Percentiles rank a stretch among this genome's conserved stretches.
Conservation (phyloP, 2,113 vertebrate genomes). For the Channa argus region DNA sequence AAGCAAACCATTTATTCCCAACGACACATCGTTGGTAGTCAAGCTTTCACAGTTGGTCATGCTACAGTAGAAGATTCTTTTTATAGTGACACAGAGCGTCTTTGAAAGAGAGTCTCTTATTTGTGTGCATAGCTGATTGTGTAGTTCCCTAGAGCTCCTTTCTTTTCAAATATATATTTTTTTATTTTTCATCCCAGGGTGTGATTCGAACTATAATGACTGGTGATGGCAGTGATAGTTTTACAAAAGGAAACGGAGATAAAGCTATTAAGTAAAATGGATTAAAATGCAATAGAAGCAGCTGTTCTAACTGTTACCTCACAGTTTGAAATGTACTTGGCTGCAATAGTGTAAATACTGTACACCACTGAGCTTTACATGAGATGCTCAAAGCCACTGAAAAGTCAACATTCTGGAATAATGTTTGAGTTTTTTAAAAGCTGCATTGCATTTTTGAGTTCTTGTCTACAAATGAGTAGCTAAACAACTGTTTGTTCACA, state of each 20-base stretch:
- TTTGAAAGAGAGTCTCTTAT: neutral
- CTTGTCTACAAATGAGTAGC: too few species aligned
- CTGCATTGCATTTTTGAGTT: neutral
- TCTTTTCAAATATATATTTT: conserved; percentile 18
- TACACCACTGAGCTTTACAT: neutral
- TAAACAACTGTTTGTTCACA: too few species aligned
- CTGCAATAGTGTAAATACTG: neutral
- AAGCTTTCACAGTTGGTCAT: too few species aligned
- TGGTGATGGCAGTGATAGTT: neutral
- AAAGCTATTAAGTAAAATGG: conserved; percentile 47
- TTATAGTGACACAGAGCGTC: too few species aligned
- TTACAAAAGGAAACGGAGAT: conserved; percentile 21
- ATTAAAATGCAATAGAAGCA: conserved; percentile 42
- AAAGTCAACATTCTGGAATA: neutral
- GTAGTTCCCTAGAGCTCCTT: conserved; percentile 23
- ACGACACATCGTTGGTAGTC: too few species aligned
- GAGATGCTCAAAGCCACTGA: neutral
- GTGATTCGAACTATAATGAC: conserved; percentile 35
- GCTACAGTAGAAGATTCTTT: too few species aligned
- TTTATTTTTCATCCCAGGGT: conserved; percentile 4
- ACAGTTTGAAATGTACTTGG: neutral
- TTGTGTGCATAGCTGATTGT: conserved; percentile 21
- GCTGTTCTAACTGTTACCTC: neutral
- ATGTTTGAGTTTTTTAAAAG: neutral
- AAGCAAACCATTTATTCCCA: too few species aligned